phyloP scores from a whole-genome alignment of 2,113 vertebrate species.

The Stercorarius parasiticus region DNA sequence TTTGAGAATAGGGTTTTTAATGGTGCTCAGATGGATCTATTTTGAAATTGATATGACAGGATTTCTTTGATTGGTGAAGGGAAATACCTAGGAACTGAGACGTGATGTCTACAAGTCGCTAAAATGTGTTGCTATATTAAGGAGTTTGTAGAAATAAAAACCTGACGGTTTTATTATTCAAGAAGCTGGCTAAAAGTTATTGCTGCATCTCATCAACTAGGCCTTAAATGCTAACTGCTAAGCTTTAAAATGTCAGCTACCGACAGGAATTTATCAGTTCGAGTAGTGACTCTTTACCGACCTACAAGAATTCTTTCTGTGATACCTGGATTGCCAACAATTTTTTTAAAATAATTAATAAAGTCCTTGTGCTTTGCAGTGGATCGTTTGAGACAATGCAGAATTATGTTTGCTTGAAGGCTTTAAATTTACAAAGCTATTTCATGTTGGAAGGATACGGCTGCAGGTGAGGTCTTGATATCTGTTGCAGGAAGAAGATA shows the following conservation, averaged over 20 bases:
- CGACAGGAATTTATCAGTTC: neutral
- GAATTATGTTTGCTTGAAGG: neutral
- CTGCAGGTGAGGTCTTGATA: neutral
- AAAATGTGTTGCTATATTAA: neutral
- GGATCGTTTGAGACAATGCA: neutral
- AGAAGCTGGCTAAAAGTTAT: neutral
- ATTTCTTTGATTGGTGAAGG: neutral
- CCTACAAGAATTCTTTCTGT: neutral
- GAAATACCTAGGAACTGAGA: neutral
- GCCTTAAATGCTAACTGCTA: fast-evolving
- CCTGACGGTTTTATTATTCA: neutral
- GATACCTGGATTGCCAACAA: neutral
- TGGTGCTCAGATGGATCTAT: neutral
- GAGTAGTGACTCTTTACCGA: neutral
- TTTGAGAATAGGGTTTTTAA: neutral
- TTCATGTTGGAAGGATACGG: neutral
- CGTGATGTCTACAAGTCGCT: neutral
- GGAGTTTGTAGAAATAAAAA: neutral
- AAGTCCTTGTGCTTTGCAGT: neutral
- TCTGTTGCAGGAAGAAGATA: neutral
- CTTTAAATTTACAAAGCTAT: neutral
- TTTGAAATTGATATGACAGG: neutral
- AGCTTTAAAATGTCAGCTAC: neutral
- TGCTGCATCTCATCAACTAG: neutral
- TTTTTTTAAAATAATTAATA: neutral